Evolutionary conservation across 2,113 vertebrate genomes (phyloP).

Genomic region (Pagrus major): DNA sequence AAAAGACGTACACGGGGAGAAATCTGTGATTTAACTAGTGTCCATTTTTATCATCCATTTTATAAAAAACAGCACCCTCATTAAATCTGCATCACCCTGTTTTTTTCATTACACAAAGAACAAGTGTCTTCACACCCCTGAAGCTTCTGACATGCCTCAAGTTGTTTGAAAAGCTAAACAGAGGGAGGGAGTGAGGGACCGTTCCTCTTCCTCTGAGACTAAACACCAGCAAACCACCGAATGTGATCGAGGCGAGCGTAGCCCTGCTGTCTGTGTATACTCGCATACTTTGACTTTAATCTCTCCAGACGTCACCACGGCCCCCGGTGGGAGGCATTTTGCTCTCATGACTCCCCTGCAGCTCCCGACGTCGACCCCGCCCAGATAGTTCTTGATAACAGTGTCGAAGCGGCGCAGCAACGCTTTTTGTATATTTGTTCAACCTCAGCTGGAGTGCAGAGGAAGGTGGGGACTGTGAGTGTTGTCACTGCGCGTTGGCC

Average conservation of each 20-base stretch:
- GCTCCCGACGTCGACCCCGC: conserved; percentile 27
- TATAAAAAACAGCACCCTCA: not conserved
- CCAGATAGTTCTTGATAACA: conserved; percentile 51
- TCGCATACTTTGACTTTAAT: conserved; percentile 50
- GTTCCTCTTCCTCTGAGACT: conserved; percentile 60
- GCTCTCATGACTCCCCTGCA: conserved; percentile 52
- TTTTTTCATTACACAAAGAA: conserved; percentile 22
- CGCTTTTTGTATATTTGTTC: conserved; percentile 43
- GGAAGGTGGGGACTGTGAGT: conserved; percentile 29
- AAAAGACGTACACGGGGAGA: not conserved
- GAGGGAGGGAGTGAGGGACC: not conserved
- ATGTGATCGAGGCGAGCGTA: conserved; percentile 30
- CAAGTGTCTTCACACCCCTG: conserved; percentile 30
- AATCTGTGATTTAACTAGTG: not conserved
- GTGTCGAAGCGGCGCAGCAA: conserved; percentile 10
- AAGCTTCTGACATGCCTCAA: conserved; percentile 35
- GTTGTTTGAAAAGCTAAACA: conserved; percentile 43
- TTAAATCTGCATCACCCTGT: not conserved
- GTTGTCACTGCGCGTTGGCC: too few species aligned
- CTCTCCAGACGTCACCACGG: conserved; percentile 42
- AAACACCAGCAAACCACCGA: conserved; percentile 64
- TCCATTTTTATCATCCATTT: not conserved
- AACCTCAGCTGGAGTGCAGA: conserved; percentile 25
- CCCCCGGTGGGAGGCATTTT: conserved; percentile 39
- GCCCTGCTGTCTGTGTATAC: conserved; percentile 31